Conservation (phyloP, 64 coral and sea anemone genomes). For the Trachythela sp. region DNA sequence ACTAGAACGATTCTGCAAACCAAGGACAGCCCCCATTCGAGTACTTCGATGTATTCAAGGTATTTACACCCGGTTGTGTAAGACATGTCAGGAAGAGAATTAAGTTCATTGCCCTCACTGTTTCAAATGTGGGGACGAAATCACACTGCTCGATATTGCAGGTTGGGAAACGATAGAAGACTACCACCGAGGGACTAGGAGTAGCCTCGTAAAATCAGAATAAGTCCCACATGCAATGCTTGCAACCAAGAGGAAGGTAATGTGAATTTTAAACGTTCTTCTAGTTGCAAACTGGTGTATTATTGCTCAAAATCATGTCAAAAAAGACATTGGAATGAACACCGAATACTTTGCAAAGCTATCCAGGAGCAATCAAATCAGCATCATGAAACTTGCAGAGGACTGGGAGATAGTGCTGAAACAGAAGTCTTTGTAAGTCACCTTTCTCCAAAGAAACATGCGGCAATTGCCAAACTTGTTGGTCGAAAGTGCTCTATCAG, state of each 20-base stretch:
- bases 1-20: not conserved
- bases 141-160: slow-evolving; percentile 14
- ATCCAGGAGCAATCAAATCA: slow-evolving; percentile 2
- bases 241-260: slow-evolving; percentile 4
- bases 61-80: not conserved
- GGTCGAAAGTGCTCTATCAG: not conserved
- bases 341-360: slow-evolving; percentile 38
- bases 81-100: not conserved
- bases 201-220: slow-evolving; percentile 1
- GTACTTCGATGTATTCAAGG: not conserved
- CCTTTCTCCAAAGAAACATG: not conserved
- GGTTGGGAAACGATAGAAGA: slow-evolving; percentile 35
- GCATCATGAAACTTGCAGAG: not conserved
- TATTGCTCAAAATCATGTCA: slow-evolving; percentile 39
- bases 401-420: not conserved
- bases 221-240: slow-evolving; percentile 20
- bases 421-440: not conserved
- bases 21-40: not conserved
- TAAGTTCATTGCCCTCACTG: slow-evolving; percentile 15
- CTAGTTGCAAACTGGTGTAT: slow-evolving; percentile 13
- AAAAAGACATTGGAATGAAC: too few species aligned
- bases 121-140: slow-evolving; percentile 25
- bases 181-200: slow-evolving; percentile 40
- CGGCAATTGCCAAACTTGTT: not conserved
- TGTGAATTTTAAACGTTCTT: not conserved